phyloP scores from a whole-genome alignment of 2,797 vertebrate genomes.

The Hyperoplus immaculatus region DNA sequence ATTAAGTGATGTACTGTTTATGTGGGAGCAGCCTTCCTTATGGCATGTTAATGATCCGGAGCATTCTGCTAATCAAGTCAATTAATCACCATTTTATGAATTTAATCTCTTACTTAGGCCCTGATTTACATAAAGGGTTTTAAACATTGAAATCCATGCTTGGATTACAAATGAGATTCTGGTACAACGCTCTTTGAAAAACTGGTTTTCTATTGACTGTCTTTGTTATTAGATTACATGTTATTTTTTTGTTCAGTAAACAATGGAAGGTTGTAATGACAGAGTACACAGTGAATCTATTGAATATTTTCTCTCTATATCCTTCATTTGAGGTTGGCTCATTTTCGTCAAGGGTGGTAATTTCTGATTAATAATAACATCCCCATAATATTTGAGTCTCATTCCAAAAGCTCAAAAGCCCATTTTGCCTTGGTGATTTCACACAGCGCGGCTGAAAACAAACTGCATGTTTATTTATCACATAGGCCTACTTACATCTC shows the following conservation, averaged over 20 bases:
- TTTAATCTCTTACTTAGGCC: slow-evolving; percentile 80
- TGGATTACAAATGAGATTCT: slow-evolving; percentile 72
- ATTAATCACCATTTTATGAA: slow-evolving; percentile 83
- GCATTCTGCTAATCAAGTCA: slow-evolving; percentile 82
- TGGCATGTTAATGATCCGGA: slow-evolving; percentile 78
- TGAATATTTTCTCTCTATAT: slow-evolving; percentile 4
- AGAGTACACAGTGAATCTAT: background rate
- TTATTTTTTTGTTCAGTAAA: slow-evolving; percentile 2
- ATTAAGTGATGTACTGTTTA: slow-evolving; percentile 72
- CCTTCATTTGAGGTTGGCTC: slow-evolving; percentile 3
- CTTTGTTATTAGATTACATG: slow-evolving; percentile 31
- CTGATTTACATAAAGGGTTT: slow-evolving; percentile 81
- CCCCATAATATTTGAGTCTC: slow-evolving; percentile 31
- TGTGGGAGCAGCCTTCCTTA: slow-evolving; percentile 67
- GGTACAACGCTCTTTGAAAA: slow-evolving; percentile 21
- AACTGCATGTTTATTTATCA: slow-evolving; percentile 74
- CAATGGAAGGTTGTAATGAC: background rate
- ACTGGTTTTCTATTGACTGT: slow-evolving; percentile 30
- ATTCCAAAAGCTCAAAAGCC: slow-evolving; percentile 46
- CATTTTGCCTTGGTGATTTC: slow-evolving; percentile 53
- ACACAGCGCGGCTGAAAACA: slow-evolving; percentile 39
- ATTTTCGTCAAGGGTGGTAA: slow-evolving; percentile 8
- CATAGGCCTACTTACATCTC: slow-evolving; percentile 34
- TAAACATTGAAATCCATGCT: slow-evolving; percentile 76
- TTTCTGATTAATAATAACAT: slow-evolving; percentile 42